phyloP scores from a whole-genome alignment of 1,140 invertebrate species.

The Pseudoatta argentina region DNA sequence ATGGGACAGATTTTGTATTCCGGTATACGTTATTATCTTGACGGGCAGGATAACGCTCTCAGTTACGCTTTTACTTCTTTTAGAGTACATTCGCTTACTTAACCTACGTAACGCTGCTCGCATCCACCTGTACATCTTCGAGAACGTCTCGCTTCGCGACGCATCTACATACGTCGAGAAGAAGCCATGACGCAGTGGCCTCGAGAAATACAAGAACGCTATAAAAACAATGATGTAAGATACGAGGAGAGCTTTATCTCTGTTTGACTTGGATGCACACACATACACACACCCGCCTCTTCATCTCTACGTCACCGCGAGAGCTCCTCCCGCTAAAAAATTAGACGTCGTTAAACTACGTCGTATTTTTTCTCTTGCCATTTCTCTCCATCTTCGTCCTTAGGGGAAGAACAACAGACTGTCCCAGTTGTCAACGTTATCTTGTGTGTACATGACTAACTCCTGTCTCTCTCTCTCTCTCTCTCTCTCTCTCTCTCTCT shows the following conservation, averaged over 20 bases:
- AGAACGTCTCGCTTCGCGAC: slow-evolving; percentile 25
- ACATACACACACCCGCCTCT: not conserved
- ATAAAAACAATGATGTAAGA: slow-evolving; percentile 71
- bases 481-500: too few species aligned
- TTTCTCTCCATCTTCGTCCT: not conserved
- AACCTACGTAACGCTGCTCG: slow-evolving; percentile 47
- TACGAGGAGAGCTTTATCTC: slow-evolving; percentile 29
- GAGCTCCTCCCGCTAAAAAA: slow-evolving; percentile 22
- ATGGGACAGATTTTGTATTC: not conserved
- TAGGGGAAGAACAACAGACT: too few species aligned
- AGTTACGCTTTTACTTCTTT: not conserved
- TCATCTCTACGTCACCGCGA: slow-evolving; percentile 4
- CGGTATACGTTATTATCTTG: not conserved
- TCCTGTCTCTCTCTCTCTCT: not conserved
- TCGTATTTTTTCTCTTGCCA: not conserved
- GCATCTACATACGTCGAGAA: slow-evolving; percentile 9
- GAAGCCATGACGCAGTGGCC: slow-evolving; percentile 50
- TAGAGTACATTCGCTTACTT: slow-evolving; percentile 24
- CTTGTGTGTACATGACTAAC: not conserved
- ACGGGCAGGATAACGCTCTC: not conserved
- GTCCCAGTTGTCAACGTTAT: slow-evolving; percentile 8
- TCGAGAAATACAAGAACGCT: slow-evolving; percentile 69
- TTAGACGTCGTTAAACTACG: not conserved
- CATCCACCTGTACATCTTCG: slow-evolving; percentile 17
- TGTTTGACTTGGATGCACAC: not conserved